Conservation (phyloP, 2,888 invertebrate species). For the Apotomis capreana region DNA sequence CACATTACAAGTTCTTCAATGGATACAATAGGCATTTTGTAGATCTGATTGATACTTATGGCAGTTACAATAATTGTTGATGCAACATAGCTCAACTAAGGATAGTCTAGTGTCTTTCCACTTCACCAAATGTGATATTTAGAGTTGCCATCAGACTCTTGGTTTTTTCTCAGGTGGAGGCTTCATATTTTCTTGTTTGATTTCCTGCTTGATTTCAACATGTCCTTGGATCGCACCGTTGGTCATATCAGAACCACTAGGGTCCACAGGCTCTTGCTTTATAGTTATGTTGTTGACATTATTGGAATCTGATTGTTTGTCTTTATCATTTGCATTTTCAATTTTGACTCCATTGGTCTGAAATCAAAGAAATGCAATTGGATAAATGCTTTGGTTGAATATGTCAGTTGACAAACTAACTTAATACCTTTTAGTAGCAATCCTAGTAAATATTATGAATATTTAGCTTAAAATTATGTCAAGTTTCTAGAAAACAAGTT, state of each 20-base stretch:
- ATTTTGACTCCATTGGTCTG: conserved; percentile 76
- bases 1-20: too few relatives aligned
- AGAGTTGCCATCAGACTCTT: conserved; percentile 68
- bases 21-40: too few relatives aligned
- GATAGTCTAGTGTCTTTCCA: too few relatives aligned
- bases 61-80: too few relatives aligned
- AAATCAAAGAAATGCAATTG: conserved; percentile 42
- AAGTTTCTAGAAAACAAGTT: too few relatives aligned
- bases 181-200: conserved; percentile 90
- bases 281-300: conserved; percentile 70
- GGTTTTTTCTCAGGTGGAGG: conserved; percentile 95
- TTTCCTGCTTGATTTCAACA: conserved; percentile 86
- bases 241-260: conserved; percentile 72
- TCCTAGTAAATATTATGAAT: too few relatives aligned
- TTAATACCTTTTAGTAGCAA: too few relatives aligned
- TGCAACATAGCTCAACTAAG: too few relatives aligned
- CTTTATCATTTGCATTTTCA: conserved; percentile 73
- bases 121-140: too few relatives aligned
- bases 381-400: background rate
- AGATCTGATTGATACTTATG: too few relatives aligned
- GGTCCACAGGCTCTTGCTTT: conserved; percentile 78
- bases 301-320: conserved; percentile 69
- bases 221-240: conserved; percentile 74
- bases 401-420: too few relatives aligned
- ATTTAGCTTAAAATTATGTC: too few relatives aligned